Percentiles rank a stretch among this genome's conserved stretches.
Conservation (phyloP, 2,888 invertebrate genomes). For the Laspeyria flexula region DNA sequence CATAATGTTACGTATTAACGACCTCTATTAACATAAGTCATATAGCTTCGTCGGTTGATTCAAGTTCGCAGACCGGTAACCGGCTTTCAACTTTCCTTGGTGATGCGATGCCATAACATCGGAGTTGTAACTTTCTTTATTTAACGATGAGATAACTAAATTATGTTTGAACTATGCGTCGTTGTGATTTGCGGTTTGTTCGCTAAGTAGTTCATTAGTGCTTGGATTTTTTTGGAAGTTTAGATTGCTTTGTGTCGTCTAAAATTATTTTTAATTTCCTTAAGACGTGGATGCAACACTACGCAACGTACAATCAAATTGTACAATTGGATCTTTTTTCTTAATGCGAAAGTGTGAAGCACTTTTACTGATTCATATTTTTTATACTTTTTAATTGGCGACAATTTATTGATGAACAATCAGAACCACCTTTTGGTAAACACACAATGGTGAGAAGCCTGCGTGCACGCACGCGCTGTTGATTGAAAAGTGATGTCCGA, state of each 20-base stretch:
- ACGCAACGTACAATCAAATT: too few species aligned
- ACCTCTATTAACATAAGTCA: conserved; percentile 51
- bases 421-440: too few species aligned
- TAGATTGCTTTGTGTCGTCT: not conserved
- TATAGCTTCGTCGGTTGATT: conserved; percentile 46
- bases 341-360: too few species aligned
- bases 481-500: too few species aligned
- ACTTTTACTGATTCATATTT: too few species aligned
- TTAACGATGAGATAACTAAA: conserved; percentile 72
- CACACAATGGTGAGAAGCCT: too few species aligned
- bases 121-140: conserved; percentile 75
- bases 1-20: conserved; percentile 35
- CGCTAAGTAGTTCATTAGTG: conserved; percentile 1
- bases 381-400: too few species aligned
- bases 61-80: conserved; percentile 68
- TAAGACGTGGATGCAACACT: too few species aligned
- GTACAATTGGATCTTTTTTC: too few species aligned
- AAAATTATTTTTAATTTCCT: too few species aligned
- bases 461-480: too few species aligned
- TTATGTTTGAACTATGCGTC: conserved; percentile 50
- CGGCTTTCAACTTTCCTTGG: conserved; percentile 80
- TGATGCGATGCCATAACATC: conserved; percentile 66
- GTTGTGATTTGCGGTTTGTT: conserved; percentile 23
- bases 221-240: not conserved
- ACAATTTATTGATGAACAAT: too few species aligned